Evolutionary conservation across 2,888 invertebrate genomes (phyloP).

Genomic region (Monopis laevigella): DNA sequence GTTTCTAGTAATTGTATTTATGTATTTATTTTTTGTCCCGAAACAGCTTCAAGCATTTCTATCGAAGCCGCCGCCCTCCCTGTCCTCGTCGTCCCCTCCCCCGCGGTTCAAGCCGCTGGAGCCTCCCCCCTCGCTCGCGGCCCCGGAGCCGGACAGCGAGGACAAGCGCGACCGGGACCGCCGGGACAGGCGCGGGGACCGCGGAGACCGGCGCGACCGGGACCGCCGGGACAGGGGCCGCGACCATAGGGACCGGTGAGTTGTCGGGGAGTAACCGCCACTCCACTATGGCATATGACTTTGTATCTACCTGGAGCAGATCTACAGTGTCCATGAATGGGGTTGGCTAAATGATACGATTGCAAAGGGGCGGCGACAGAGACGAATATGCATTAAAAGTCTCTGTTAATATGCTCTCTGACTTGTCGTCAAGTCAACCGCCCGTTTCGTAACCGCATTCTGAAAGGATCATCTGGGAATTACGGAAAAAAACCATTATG

Average conservation of each 20-base stretch:
- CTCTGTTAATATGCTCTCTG: too few species aligned
- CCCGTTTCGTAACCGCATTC: constrained; percentile 19
- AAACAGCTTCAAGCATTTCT: constrained; percentile 62
- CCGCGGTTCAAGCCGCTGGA: constrained; percentile 25
- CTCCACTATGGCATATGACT: too few species aligned
- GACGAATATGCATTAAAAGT: constrained; percentile 21
- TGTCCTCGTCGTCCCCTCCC: constrained; percentile 55
- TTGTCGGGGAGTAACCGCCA: too few species aligned
- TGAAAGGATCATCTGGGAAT: too few species aligned
- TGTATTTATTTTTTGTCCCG: background rate
- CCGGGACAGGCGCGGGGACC: constrained; percentile 26
- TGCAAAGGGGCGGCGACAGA: constrained; percentile 26
- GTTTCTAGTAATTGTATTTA: background rate
- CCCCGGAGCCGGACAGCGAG: constrained; percentile 22
- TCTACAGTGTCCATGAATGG: too few species aligned
- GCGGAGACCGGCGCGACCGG: constrained; percentile 29
- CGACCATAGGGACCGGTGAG: constrained; percentile 21
- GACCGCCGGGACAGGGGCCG: constrained; percentile 28
- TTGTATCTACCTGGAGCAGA: too few species aligned
- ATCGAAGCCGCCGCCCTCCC: constrained; percentile 56
- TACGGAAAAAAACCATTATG: too few species aligned
- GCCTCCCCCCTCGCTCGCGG: constrained; percentile 25
- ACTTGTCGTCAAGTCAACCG: too few species aligned
- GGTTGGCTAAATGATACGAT: too few species aligned
- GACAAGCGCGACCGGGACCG: constrained; percentile 30